Evolutionary conservation across 2,113 vertebrate species (phyloP).

Genomic region (Xenus cinereus): DNA sequence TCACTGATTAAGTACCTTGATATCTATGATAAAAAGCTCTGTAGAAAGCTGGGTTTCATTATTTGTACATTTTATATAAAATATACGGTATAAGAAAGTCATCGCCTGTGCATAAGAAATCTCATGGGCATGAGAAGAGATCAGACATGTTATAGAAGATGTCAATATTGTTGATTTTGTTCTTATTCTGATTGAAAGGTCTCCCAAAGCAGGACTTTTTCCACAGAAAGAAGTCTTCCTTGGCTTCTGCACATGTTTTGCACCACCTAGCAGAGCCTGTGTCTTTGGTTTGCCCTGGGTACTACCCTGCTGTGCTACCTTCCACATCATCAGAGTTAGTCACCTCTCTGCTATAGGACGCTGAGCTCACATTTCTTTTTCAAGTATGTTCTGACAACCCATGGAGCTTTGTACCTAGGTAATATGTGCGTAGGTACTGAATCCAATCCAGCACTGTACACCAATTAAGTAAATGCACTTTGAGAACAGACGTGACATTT

Average conservation of each 20-base stretch:
- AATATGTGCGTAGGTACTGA: neutral
- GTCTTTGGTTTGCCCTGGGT: neutral
- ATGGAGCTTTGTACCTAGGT: neutral
- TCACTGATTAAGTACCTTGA: neutral
- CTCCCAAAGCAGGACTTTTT: neutral
- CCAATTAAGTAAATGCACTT: neutral
- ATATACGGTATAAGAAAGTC: neutral
- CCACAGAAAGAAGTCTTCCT: neutral
- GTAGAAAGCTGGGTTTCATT: neutral
- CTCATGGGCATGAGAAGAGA: neutral
- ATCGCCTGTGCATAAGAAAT: neutral
- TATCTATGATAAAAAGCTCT: neutral
- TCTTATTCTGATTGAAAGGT: neutral
- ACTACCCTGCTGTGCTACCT: neutral
- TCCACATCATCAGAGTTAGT: neutral
- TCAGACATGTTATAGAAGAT: neutral
- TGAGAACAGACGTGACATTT: slow-evolving; percentile 12
- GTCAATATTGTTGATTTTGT: neutral
- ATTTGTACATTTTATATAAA: neutral
- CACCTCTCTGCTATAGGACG: neutral
- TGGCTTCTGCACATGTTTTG: neutral
- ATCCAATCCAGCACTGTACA: neutral
- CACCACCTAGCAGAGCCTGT: neutral
- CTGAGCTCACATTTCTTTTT: neutral
- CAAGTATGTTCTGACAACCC: neutral